phyloP scores from a whole-genome alignment of 2,797 vertebrate species.

The Masticophis lateralis region DNA sequence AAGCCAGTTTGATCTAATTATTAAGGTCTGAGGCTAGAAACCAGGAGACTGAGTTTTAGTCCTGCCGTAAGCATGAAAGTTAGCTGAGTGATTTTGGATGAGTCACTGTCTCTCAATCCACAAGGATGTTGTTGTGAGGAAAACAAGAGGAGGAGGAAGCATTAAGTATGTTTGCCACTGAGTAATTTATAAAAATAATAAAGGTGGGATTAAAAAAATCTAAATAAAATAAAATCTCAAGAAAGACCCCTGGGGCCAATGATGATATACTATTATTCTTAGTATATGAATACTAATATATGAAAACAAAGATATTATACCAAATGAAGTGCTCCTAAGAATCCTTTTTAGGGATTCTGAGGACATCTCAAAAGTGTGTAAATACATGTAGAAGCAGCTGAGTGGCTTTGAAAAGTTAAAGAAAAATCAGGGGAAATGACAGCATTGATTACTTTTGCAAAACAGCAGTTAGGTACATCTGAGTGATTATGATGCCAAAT shows the following conservation, averaged over 20 bases:
- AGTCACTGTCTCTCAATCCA: not conserved
- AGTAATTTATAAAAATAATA: not conserved
- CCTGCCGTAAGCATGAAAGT: not conserved
- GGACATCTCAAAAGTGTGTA: not conserved
- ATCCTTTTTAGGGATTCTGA: not conserved
- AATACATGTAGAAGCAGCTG: not conserved
- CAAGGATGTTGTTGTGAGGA: not conserved
- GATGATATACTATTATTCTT: not conserved
- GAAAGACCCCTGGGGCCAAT: not conserved
- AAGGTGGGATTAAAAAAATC: not conserved
- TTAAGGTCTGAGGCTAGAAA: not conserved
- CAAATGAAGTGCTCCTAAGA: not conserved
- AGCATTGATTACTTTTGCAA: not conserved
- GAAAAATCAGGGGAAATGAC: not conserved
- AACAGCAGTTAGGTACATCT: not conserved
- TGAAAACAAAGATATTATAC: not conserved
- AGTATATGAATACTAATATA: not conserved
- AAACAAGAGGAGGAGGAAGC: not conserved
- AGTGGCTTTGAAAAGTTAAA: not conserved
- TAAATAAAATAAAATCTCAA: not conserved
- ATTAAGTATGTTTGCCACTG: not conserved
- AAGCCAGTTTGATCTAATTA: not conserved
- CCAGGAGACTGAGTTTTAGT: not conserved
- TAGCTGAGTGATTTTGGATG: not conserved
- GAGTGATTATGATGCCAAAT: not conserved